Evolutionary conservation across 2,113 vertebrate species (phyloP).

Genomic region (Tychaedon coryphoeus): DNA sequence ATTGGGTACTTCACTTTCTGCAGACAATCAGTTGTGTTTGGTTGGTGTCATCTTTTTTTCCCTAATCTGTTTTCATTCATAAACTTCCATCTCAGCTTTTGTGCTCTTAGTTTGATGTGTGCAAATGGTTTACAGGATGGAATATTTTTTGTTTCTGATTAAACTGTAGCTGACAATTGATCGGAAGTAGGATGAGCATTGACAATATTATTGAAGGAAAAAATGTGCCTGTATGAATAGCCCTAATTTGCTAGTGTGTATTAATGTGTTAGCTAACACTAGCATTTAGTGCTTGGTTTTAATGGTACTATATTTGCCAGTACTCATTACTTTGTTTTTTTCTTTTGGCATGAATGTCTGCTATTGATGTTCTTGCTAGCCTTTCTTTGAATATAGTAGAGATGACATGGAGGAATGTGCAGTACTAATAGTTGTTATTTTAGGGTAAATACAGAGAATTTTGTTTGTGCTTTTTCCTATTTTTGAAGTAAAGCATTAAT

Average conservation of each 20-base stretch:
- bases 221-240: constrained; percentile 13
- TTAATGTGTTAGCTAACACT: neutral
- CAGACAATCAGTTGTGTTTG: constrained; percentile 29
- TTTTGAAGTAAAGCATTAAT: constrained; percentile 2
- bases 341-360: neutral
- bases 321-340: neutral
- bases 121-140: constrained; percentile 1
- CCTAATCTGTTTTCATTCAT: neutral
- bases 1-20: constrained; percentile 44
- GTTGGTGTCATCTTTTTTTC: neutral
- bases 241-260: neutral
- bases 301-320: constrained; percentile 1
- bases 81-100: constrained; percentile 20
- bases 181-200: constrained; percentile 4
- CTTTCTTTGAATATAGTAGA: constrained; percentile 4
- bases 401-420: neutral
- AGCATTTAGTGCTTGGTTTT: constrained; percentile 6
- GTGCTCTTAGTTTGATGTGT: neutral
- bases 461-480: neutral
- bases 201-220: neutral
- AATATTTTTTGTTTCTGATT: neutral
- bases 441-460: constrained; percentile 2
- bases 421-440: constrained; percentile 17
- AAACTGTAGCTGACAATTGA: neutral
- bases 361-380: neutral